phyloP scores from a whole-genome alignment of 2,888 invertebrate genomes.

The Lasius fuliginosus region DNA sequence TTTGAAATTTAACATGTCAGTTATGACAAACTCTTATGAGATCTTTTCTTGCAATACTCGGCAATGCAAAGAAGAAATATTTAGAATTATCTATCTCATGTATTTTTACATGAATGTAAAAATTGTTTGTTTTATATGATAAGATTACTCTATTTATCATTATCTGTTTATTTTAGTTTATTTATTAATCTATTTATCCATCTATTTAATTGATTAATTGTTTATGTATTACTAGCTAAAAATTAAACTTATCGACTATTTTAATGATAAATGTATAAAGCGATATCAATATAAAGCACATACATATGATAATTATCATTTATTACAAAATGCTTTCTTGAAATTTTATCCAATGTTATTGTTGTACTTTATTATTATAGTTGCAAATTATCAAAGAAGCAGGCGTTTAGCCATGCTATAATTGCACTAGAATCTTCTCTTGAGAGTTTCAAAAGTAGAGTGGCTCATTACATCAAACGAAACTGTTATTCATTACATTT shows the following conservation, averaged over 20 bases:
- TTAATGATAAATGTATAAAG: not conserved
- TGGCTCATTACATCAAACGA: not conserved
- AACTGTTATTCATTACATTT: not conserved
- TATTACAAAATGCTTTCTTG: too few relatives aligned
- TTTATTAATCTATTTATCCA: too few relatives aligned
- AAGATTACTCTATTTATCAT: not conserved
- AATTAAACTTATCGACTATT: not conserved
- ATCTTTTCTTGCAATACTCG: not conserved
- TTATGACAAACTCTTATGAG: not conserved
- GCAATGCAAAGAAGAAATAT: not conserved
- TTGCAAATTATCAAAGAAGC: not conserved
- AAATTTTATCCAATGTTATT: not conserved
- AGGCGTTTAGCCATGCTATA: not conserved
- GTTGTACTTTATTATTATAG: not conserved
- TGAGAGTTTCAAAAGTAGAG: not conserved
- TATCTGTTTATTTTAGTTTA: too few relatives aligned
- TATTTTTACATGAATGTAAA: not conserved
- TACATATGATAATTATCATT: too few relatives aligned
- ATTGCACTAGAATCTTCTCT: not conserved
- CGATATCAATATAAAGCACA: too few relatives aligned
- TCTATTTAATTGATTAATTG: too few relatives aligned
- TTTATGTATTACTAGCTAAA: too few relatives aligned
- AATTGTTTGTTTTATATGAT: not conserved
- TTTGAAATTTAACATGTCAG: conserved; percentile 2
- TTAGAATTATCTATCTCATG: not conserved